Base-by-base conservation (phyloP, 2,888 invertebrate species). In the Rambutsinella grinnellia region DNA sequence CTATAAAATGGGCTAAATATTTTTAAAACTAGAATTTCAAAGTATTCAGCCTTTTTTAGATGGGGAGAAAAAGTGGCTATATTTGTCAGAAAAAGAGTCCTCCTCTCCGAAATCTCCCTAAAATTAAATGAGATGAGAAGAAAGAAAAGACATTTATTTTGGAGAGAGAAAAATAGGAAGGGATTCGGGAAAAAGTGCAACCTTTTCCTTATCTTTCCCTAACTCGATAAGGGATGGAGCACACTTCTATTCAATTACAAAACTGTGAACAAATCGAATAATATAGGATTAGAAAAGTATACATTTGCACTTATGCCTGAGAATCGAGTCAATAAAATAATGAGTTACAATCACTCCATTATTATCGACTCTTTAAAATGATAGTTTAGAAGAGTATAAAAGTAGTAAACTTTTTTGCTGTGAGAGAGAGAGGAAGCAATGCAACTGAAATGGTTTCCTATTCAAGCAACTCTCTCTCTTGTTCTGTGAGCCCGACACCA, bases 241-340 rank as follows among this genome's bases (percentile, higher is more conserved):
- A 60, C 60, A 44, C 60, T 44, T 19, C 46, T 36, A 19, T 23
- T 10, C 17, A 60, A 46, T 54, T 15, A 51, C 13, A 44, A 23
- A 60, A 19, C 46, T 65, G 67, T 47, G 57, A 57, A 57, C 67
- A 67, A 57, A 57, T 58, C 49, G 28, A 60, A 53, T 60, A 8
- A 23, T 19, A 36, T 19, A 13, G 15, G 44, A 15, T 19, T 36
- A 10, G 2, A 53, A 56, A 56, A 8, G 17, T 56, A n/a, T 56
- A 56, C n/a, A 26, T 26, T 24, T n/a, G 17, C 13, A 19, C 26
- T 8, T 27, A 10, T n/a, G 56, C 8, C 27, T n/a, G n/a, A 13
- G 10, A 51, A 51, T 51, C 19, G 21, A 1, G 3, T n/a, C 19
- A 56, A 56, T n/a, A 21, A 19, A 58, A 2, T 17, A 27, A 17